Conservation (phyloP, 1,140 invertebrate genomes). For the Drosophila parabipectinata region DNA sequence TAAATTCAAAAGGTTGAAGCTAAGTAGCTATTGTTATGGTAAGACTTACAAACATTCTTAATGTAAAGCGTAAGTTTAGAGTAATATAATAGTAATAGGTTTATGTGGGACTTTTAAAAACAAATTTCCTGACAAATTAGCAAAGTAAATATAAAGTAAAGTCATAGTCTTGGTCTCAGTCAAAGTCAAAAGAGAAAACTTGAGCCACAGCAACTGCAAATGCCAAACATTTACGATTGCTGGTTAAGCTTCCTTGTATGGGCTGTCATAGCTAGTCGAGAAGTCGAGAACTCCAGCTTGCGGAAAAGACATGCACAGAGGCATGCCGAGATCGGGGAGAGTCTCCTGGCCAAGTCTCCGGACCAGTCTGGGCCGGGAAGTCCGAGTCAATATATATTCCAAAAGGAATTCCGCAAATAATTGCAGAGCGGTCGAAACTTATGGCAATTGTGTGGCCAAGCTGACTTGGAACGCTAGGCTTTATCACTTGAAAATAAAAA, state of each 20-base stretch:
- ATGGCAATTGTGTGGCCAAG: slow-evolving; percentile 73
- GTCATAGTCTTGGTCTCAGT: background rate
- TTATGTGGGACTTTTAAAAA: background rate
- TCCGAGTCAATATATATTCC: slow-evolving; percentile 82
- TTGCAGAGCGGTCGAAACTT: slow-evolving; percentile 74
- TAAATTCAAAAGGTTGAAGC: slow-evolving; percentile 7
- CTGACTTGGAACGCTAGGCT: slow-evolving; percentile 7
- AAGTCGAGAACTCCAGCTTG: slow-evolving; percentile 14
- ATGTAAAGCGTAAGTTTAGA: no score
- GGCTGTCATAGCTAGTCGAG: slow-evolving; percentile 64
- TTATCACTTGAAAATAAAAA: slow-evolving; percentile 7
- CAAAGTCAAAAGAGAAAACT: slow-evolving; percentile 13
- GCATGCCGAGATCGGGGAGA: slow-evolving; percentile 21
- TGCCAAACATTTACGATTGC: slow-evolving; percentile 30
- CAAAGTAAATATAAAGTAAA: slow-evolving; percentile 29
- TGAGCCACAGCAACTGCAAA: slow-evolving; percentile 36
- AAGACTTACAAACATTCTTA: no score
- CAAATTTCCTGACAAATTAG: slow-evolving; percentile 69
- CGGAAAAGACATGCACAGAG: slow-evolving; percentile 37
- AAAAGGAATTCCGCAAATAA: slow-evolving; percentile 83
- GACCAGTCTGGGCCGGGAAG: slow-evolving; percentile 39
- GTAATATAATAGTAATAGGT: background rate
- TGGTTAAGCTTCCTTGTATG: slow-evolving; percentile 71
- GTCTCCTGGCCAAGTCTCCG: slow-evolving; percentile 14
- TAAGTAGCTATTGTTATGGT: slow-evolving; percentile 1